phyloP scores from a whole-genome alignment of 2,888 invertebrate genomes.

The Mesoligia furuncula region DNA sequence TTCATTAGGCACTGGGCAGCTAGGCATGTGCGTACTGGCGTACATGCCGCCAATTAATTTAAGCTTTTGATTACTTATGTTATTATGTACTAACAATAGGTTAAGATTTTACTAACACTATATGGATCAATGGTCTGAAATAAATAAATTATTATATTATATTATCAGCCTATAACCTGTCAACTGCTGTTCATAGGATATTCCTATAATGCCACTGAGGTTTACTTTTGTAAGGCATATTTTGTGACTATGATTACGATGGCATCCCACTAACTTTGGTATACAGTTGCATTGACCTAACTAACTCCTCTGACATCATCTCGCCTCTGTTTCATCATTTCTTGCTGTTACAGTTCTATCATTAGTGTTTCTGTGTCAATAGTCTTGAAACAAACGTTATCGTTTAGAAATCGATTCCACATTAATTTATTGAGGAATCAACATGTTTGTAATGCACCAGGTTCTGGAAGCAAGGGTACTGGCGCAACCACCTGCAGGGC shows the following conservation, averaged over 20 bases:
- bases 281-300: not conserved
- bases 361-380: not conserved
- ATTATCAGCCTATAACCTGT: not conserved
- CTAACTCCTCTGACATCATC: not conserved
- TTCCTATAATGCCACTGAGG: not conserved
- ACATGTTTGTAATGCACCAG: constrained; percentile 76
- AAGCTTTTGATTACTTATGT: no score
- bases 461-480: constrained; percentile 99
- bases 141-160: no score
- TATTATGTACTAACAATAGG: no score
- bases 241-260: not conserved
- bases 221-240: not conserved
- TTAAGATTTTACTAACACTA: no score
- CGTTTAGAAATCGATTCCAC: not conserved
- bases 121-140: no score
- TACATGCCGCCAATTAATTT: no score
- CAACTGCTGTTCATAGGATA: not conserved
- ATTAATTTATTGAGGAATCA: not conserved
- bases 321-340: not conserved
- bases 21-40: no score
- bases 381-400: not conserved
- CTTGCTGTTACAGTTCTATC: not conserved
- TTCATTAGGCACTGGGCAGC: no score
- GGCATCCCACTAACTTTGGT: not conserved
- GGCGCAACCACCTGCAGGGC: constrained; percentile 98